Evolutionary conservation across 2,888 invertebrate genomes (phyloP), one percentile per base, ranked within the genome.

Genomic region (Parelbella ahira): DNA sequence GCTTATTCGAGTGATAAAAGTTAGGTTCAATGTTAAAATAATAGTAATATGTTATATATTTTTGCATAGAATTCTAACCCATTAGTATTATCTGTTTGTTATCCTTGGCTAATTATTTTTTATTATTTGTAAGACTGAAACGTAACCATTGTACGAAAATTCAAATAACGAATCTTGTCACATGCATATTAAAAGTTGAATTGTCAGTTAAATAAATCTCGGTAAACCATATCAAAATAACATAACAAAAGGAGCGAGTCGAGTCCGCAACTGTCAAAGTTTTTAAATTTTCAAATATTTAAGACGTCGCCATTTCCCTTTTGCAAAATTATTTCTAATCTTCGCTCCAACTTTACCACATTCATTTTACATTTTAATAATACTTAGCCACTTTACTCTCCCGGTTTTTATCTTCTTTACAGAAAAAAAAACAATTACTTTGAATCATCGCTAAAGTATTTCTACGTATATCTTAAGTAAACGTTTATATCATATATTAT

Each of bases 211-310:
- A 15, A 3, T 15, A 24, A 24, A 24, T 23, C 11, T 4, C 12
- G n/a, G n/a, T n/a, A n/a, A n/a, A 28, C 3, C 6, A 12, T 28
- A 25, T n/a, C 18, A 25, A 34, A 11, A 37, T 27, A 32, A 37
- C 27, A 4, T 32, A 2, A 3, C 13, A 13, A 4, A 12, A n/a
- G n/a, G 25, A 32, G 20, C 3, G 2, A 6, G 3, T 39, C 10
- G 24, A 19, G 25, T 33, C 32, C 13, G 9, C 32, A 41, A 41
- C 41, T 33, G 41, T 41, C 41, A 41, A 41, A 41, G 41, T 33
- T 41, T 41, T 34, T 41, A 41, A 34, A 41, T 34, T 34, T 41
- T 41, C 41, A 21, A 34, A 41, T 41, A 41, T 41, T 41, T 34
- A 41, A 41, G 33, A 41, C 21, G 41, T 28, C 33, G 20, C 10